These are phyloP conservation scores for Melanotaenia duboulayi DNA, from an alignment of 2,113 vertebrate genomes.

Conservation along the genomic window DNA sequence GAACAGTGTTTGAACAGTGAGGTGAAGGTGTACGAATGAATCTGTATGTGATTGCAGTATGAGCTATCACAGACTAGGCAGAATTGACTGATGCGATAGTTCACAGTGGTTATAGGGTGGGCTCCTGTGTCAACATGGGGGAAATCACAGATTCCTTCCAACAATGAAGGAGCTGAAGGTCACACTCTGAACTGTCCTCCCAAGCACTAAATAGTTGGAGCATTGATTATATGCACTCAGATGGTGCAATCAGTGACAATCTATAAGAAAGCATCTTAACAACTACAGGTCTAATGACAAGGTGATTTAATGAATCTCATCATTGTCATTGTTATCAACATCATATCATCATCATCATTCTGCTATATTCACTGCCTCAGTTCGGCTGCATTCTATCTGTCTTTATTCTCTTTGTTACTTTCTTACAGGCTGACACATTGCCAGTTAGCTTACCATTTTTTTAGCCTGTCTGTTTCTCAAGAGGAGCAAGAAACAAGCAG, in stretches of 20 bases:
- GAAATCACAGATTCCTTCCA: constrained; percentile 48
- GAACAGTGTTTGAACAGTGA: constrained; percentile 77
- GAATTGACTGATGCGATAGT: constrained; percentile 77
- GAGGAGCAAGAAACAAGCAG: constrained; percentile 50
- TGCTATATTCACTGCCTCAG: constrained; percentile 5
- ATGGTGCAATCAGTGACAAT: constrained; percentile 18
- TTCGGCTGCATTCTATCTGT: background rate
- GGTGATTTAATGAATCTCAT: constrained; percentile 22
- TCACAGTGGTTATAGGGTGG: constrained; percentile 59
- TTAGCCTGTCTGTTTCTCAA: constrained; percentile 53
- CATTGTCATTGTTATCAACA: constrained; percentile 2
- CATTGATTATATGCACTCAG: constrained; percentile 6
- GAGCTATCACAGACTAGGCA: constrained; percentile 77
- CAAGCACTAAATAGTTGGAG: constrained; percentile 1
- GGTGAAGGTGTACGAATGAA: constrained; percentile 70
- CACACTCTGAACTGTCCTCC: constrained; percentile 31
- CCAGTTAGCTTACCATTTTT: constrained; percentile 47
- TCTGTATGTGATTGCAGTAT: constrained; percentile 79
- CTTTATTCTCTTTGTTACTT: constrained; percentile 49
- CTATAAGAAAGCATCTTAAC: constrained; percentile 1
- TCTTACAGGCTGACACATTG: constrained; percentile 33
- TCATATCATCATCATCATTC: constrained; percentile 20
- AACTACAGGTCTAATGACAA: constrained; percentile 1
- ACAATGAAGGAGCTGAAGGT: constrained; percentile 61
- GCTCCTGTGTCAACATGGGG: constrained; percentile 72